Base-by-base conservation (phyloP, 2,113 vertebrate genomes). In the Hippocampus mohnikei region DNA sequence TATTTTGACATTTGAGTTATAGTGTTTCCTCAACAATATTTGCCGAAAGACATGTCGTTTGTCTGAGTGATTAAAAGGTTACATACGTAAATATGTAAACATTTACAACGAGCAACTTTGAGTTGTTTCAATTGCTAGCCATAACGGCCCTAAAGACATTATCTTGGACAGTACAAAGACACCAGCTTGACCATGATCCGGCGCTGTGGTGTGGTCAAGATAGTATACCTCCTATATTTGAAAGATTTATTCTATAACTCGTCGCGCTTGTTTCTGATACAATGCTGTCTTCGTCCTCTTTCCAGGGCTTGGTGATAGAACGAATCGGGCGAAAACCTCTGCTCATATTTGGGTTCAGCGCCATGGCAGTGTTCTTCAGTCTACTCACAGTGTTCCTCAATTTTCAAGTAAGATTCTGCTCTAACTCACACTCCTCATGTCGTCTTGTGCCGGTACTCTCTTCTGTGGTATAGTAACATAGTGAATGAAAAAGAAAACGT, bases 261-360 rank as follows among this genome's bases (percentile, higher is more conserved):
- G 10, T 21, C 18, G 4, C 5, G 10, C 60, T 41, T n/a, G 60
- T 8, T 41, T 21, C 7, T 64, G 33, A 37, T 66, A 9, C 61
- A 46, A 2, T 18, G 1, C 5, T 58, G 25, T 48, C 60, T 20
- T 61, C 60, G 13, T 74, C n/a, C 12, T 79, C 2, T 71, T 66
- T 71, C 42, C 79, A 98, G 96, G 93, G 96, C 16, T 85, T 98
- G 67, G 94, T 95, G 50, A 94, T 98, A 2, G 96, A 99, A 66
- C 88, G 88, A 0, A 87, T 96, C 0, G 96, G 96, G 5, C 91
- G 96, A 52, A 94, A 92, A 25, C 92, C 93, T 4, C 93, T 99
- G 5, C 92, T 99, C 72, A 96, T 96, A 0, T 95, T 96, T 1
- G 96, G 96, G 10, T 99, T 99, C 63, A 87, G 90, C 13, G 77